A percentile compares a stretch with the other conserved stretches of the same genome.
These are phyloP conservation scores for Drosophila paulistorum DNA, from an alignment of 1,140 invertebrate species.

Conservation along the genomic window DNA sequence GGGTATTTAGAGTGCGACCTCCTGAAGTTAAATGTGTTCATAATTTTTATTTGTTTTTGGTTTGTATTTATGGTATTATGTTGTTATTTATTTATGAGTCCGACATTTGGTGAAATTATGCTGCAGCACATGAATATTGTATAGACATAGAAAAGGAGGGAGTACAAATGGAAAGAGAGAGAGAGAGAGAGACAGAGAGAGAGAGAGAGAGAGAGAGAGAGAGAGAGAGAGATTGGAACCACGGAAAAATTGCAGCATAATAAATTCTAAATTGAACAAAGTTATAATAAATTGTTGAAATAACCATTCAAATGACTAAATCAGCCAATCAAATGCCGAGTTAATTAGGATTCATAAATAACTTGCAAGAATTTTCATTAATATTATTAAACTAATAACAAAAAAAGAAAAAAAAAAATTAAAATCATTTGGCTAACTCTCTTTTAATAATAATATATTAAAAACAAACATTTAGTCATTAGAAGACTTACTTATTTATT, in stretches of 20 bases:
- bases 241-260: neutral
- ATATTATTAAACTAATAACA: too few species aligned
- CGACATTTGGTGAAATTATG: constrained; percentile 11
- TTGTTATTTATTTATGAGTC: constrained; percentile 13
- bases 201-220: neutral
- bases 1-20: neutral
- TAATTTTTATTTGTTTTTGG: neutral
- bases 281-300: too few species aligned
- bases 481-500: too few species aligned
- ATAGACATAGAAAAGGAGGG: neutral
- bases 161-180: neutral
- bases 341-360: too few species aligned
- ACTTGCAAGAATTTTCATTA: too few species aligned
- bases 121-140: constrained; percentile 19
- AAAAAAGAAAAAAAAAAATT: too few species aligned
- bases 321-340: too few species aligned
- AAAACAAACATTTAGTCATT: too few species aligned
- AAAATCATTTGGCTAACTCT: too few species aligned
- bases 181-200: neutral
- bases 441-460: too few species aligned
- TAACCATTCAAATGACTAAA: too few species aligned
- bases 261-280: neutral
- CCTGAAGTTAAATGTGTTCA: neutral
- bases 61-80: neutral
- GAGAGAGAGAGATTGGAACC: neutral